These are phyloP conservation scores for Syrmaticus mikado DNA, from an alignment of 2,113 vertebrate species.

Conservation along the genomic window DNA sequence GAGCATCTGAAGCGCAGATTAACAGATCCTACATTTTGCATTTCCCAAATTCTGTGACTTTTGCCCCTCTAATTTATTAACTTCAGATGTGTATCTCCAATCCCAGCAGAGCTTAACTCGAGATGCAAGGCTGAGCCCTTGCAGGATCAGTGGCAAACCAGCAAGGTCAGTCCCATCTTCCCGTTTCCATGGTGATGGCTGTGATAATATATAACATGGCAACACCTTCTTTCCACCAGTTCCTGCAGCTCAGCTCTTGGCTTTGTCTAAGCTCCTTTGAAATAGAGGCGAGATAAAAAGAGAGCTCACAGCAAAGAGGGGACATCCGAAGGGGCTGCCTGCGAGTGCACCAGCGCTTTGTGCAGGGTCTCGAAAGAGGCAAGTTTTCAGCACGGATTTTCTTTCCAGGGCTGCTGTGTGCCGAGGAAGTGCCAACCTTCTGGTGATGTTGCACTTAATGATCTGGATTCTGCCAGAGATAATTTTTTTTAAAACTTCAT, in stretches of 20 bases:
- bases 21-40: not conserved
- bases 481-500: rapidly evolving
- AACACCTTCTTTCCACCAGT: conserved; percentile 5
- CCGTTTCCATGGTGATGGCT: conserved; percentile 57
- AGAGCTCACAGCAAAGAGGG: not conserved
- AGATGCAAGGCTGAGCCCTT: conserved; percentile 40
- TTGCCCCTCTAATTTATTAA: not conserved
- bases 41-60: conserved; percentile 4
- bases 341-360: rapidly evolving
- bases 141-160: conserved; percentile 47
- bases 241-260: conserved; percentile 15
- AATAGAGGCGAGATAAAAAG: not conserved
- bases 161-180: conserved; percentile 54
- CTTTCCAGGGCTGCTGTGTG: not conserved
- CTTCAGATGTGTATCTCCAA: conserved; percentile 13
- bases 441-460: rapidly evolving
- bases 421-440: not conserved
- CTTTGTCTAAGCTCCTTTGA: conserved; percentile 23
- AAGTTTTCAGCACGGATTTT: not conserved
- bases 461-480: not conserved
- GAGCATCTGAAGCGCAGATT: not conserved
- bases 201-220: conserved; percentile 4
- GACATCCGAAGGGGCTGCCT: not conserved
- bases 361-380: rapidly evolving
- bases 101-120: not conserved